These are phyloP conservation scores for Endotricha flammealis DNA, from an alignment of 2,888 invertebrate species.

Conservation along the genomic window DNA sequence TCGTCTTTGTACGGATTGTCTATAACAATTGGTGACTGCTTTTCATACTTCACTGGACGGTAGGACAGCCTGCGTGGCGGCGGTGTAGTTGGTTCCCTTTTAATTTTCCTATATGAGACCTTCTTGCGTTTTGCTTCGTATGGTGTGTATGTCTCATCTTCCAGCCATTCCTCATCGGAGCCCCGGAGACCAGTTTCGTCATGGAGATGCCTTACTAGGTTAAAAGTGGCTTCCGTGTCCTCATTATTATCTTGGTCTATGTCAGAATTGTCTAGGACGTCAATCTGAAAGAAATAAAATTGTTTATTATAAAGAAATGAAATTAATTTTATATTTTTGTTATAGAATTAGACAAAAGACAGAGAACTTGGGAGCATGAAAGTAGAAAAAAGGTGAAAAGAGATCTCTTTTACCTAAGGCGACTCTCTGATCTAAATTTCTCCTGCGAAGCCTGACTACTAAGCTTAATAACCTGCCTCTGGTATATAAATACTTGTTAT, in stretches of 20 bases:
- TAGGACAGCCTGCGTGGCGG: conserved; percentile 28
- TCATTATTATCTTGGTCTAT: conserved; percentile 35
- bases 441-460: no score
- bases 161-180: conserved; percentile 67
- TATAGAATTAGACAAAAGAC: no score
- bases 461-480: no score
- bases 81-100: conserved; percentile 54
- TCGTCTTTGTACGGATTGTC: conserved; percentile 49
- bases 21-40: conserved; percentile 26
- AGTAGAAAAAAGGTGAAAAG: no score
- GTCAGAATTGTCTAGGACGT: conserved; percentile 47
- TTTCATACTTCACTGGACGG: conserved; percentile 11
- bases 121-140: conserved; percentile 49
- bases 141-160: conserved; percentile 54
- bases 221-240: conserved; percentile 42
- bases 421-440: no score
- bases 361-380: no score
- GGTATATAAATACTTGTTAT: no score
- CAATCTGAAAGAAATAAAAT: conserved; percentile 40
- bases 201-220: conserved; percentile 55
- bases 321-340: no score
- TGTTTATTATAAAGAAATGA: no score
- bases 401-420: no score
- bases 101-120: conserved; percentile 49
- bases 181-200: conserved; percentile 25